Base-by-base conservation (phyloP, 2,113 vertebrate genomes). In the Oceanites oceanicus region DNA sequence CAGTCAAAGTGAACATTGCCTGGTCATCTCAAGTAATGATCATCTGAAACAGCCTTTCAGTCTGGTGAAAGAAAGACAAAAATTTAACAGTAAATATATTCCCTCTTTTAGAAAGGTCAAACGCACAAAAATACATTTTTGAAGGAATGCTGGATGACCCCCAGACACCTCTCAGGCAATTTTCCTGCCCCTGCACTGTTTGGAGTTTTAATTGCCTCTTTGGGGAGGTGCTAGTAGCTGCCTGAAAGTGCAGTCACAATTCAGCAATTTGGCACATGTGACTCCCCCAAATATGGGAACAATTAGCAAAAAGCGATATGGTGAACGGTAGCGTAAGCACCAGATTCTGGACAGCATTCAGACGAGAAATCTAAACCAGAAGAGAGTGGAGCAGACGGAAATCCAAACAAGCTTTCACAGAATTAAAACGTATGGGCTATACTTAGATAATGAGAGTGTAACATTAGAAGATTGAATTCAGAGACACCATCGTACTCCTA, bases 251-350 rank as follows among this genome's bases (percentile, higher is more conserved):
- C 67, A 96, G 76, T 56, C 94, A 94, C 81, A 94, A 95, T 40
- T 90, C 94, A 96, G 79, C 88, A 86, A 52, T 92, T 91, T 92
- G 86, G 72, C 56, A 94, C 87, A 96, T 5, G 44, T 97, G 94
- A 97, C 77, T 97, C 84, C 70, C 62, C 91, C 11, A 2, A 97
- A 95, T 94, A 96, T 90, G 91, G 95, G 56, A 81, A 93, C 90
- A 98, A 97, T 97, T 97, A 98, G 76, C 84, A 97, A 97, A 97
- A 96, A 94, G 70, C 18, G 66, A 93, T 97, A 90, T 23, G 77
- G 94, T 94, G 97, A 98, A 95, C 96, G 86, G 90, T 72, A 95
- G 89, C 19, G 1, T 96, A 89, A 95, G 92, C 70, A 85, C 79
- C 32, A 26, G 93, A 90, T 91, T 95, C 96, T 96, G 92, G 91